phyloP scores from a whole-genome alignment of 2,888 invertebrate species.

The Aphodius granarius region DNA sequence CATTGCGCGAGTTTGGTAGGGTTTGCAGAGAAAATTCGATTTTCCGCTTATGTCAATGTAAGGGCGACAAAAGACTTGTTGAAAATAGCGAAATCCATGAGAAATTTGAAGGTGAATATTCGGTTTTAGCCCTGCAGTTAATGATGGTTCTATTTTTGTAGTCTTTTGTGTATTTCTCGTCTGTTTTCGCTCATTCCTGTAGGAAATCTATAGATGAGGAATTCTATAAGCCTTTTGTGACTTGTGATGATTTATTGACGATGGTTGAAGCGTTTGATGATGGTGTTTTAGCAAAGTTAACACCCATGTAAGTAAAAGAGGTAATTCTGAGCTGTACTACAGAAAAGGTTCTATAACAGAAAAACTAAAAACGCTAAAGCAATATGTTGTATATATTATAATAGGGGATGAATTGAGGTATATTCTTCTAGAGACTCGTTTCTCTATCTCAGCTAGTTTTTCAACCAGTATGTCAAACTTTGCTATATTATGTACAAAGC shows the following conservation, averaged over 20 bases:
- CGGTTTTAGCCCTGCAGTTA: not conserved
- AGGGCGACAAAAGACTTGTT: constrained; percentile 66
- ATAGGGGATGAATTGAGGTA: too few species aligned
- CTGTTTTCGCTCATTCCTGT: constrained; percentile 67
- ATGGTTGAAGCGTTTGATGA: constrained; percentile 54
- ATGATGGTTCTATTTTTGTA: constrained; percentile 42
- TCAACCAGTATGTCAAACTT: too few species aligned
- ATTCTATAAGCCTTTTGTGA: constrained; percentile 55
- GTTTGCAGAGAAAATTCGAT: constrained; percentile 71
- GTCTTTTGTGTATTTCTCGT: constrained; percentile 63
- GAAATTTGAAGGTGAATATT: constrained; percentile 60
- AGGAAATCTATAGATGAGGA: constrained; percentile 57
- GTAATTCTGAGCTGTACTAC: constrained; percentile 7
- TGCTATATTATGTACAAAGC: too few species aligned
- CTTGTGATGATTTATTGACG: constrained; percentile 50
- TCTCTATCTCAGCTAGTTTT: too few species aligned
- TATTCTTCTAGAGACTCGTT: too few species aligned
- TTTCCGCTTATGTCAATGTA: constrained; percentile 70
- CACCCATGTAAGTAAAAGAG: constrained; percentile 43
- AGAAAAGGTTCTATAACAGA: not conserved
- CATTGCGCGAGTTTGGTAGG: constrained; percentile 77
- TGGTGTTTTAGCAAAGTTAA: constrained; percentile 44
- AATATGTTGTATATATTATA: too few species aligned
- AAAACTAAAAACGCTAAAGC: too few species aligned
- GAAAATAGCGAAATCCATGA: constrained; percentile 65